Conservation (phyloP, 1,140 invertebrate genomes). For the Pachypeltis micranthus region DNA sequence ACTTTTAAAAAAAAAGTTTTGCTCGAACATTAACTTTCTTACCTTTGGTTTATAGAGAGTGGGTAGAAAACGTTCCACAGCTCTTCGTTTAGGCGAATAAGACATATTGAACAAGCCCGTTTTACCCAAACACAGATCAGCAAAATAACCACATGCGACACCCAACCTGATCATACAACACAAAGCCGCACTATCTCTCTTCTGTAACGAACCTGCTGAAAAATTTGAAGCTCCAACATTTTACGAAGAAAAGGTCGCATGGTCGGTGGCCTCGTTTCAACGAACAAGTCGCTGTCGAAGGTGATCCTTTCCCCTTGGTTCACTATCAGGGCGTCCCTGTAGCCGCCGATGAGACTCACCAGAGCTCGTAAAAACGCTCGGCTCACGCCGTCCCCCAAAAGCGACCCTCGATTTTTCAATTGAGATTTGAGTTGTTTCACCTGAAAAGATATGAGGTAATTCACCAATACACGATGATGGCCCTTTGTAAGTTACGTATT, state of each 20-base stretch:
- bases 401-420: conserved; percentile 51
- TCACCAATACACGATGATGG: too few relatives aligned
- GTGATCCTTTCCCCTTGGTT: conserved; percentile 69
- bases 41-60: too few relatives aligned
- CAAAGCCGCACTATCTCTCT: too few relatives aligned
- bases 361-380: conserved; percentile 78
- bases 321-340: conserved; percentile 77
- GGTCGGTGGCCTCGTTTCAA: conserved; percentile 62
- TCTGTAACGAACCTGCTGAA: conserved; percentile 59
- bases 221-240: conserved; percentile 88
- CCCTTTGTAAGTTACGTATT: too few relatives aligned
- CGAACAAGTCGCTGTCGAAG: conserved; percentile 73
- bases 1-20: too few relatives aligned
- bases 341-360: conserved; percentile 85
- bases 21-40: too few relatives aligned
- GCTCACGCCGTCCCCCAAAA: conserved; percentile 79
- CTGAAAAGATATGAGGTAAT: conserved; percentile 37
- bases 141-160: too few relatives aligned
- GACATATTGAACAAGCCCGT: too few relatives aligned
- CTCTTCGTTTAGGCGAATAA: too few relatives aligned
- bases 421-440: conserved; percentile 54
- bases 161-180: background rate
- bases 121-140: too few relatives aligned
- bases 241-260: conserved; percentile 80
- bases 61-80: too few relatives aligned